Percentiles rank a stretch among this genome's conserved stretches.
Evolutionary conservation across 1,140 invertebrate genomes (phyloP).

Genomic region (Zaprionus lachaisei): DNA sequence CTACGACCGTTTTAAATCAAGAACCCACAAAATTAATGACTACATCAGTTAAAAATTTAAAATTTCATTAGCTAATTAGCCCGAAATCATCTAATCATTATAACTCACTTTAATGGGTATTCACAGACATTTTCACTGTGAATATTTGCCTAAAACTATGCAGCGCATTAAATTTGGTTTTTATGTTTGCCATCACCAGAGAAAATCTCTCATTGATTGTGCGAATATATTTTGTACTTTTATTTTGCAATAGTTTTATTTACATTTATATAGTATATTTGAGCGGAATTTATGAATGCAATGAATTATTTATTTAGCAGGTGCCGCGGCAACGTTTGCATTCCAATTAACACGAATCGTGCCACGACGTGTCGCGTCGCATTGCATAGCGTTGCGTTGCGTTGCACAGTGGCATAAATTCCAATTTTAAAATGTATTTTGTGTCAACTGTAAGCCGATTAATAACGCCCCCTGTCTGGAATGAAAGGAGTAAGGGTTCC

Average conservation of each 20-base stretch:
- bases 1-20: too few species aligned
- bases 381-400: neutral
- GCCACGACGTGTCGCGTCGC: neutral
- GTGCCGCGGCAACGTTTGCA: constrained; percentile 47
- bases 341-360: constrained; percentile 66
- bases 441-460: constrained; percentile 74
- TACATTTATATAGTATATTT: constrained; percentile 40
- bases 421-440: constrained; percentile 63
- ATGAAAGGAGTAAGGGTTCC: constrained; percentile 2
- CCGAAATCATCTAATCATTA: neutral
- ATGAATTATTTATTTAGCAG: constrained; percentile 75
- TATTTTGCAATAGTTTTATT: constrained; percentile 13
- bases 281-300: constrained; percentile 52
- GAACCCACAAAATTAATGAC: constrained; percentile 2
- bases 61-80: neutral
- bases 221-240: constrained; percentile 9
- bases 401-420: constrained; percentile 51
- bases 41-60: constrained; percentile 17
- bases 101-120: neutral
- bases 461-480: constrained; percentile 51
- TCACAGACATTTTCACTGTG: neutral
- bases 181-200: neutral
- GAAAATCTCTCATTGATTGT: neutral
- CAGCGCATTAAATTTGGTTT: constrained; percentile 23
- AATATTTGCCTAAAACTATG: constrained; percentile 4